phyloP scores from a whole-genome alignment of 2,888 invertebrate species.

The Dryocosmus kuriphilus region DNA sequence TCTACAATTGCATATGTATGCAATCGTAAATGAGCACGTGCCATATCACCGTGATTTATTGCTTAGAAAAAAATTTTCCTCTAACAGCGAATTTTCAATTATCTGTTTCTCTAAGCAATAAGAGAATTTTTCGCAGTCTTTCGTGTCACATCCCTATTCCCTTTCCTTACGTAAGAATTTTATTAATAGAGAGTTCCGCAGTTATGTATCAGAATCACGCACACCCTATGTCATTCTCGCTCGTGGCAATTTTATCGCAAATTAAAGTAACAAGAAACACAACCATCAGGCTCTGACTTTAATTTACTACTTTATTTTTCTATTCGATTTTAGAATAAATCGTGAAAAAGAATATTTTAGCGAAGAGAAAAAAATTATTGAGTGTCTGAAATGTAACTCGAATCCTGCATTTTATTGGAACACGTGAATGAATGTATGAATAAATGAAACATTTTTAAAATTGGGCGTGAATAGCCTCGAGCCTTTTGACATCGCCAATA shows the following conservation, averaged over 20 bases:
- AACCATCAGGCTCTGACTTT: neutral
- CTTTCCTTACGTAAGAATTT: neutral
- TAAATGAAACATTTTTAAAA: neutral
- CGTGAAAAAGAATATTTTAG: neutral
- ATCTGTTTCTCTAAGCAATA: neutral
- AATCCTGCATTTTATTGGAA: neutral
- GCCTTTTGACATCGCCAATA: neutral
- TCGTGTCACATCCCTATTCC: neutral
- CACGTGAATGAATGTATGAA: neutral
- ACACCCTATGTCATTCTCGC: neutral
- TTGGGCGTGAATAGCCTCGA: neutral
- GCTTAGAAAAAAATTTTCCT: neutral
- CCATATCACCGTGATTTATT: constrained; percentile 1
- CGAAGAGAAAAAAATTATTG: neutral
- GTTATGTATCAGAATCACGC: constrained; percentile 8
- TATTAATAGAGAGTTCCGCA: neutral
- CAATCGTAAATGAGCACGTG: constrained; percentile 9
- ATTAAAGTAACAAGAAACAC: constrained; percentile 4
- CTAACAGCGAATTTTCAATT: neutral
- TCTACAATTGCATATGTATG: neutral
- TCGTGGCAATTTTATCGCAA: constrained; percentile 1
- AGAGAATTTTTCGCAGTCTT: neutral
- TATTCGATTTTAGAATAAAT: neutral
- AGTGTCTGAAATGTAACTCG: neutral
- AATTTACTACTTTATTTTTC: neutral